Evolutionary conservation across 2,113 vertebrate genomes (phyloP).

Genomic region (Gobius niger): DNA sequence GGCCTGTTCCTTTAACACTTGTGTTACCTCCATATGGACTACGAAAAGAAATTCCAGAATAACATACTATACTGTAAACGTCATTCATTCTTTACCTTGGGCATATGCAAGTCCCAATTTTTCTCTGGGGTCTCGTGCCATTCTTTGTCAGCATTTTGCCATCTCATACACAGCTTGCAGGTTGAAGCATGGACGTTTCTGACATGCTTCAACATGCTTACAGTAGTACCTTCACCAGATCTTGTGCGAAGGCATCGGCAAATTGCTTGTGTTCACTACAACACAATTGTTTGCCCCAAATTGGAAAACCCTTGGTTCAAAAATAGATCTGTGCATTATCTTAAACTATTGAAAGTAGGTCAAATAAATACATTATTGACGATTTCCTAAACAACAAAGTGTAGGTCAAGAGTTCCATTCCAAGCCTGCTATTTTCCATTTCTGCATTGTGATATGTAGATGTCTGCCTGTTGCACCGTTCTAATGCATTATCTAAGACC

Average conservation of each 20-base stretch:
- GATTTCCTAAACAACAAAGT: too few relatives aligned
- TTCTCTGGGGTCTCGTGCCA: conserved; percentile 36
- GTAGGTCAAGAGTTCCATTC: neutral
- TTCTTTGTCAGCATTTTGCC: conserved; percentile 53
- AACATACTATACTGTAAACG: too few relatives aligned
- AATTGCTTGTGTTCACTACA: too few relatives aligned
- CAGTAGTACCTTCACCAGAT: conserved; percentile 44
- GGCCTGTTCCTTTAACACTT: too few relatives aligned
- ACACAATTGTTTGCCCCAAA: too few relatives aligned
- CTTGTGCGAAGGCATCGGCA: conserved; percentile 25
- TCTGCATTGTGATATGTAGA: neutral
- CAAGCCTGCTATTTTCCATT: neutral
- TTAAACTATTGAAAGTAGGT: too few relatives aligned
- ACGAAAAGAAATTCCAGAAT: too few relatives aligned
- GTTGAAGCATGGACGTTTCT: conserved; percentile 45
- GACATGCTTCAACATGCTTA: conserved; percentile 35
- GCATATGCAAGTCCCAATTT: conserved; percentile 1
- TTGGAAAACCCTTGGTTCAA: too few relatives aligned
- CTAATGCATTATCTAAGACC: neutral
- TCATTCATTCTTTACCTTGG: too few relatives aligned
- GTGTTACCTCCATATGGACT: too few relatives aligned
- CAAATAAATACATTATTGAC: too few relatives aligned
- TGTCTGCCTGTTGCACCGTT: neutral
- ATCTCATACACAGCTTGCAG: conserved; percentile 10
- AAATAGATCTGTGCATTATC: too few relatives aligned